These are phyloP conservation scores for Lordiphosa clarofinis DNA, from an alignment of 1,140 invertebrate species.

Conservation along the genomic window DNA sequence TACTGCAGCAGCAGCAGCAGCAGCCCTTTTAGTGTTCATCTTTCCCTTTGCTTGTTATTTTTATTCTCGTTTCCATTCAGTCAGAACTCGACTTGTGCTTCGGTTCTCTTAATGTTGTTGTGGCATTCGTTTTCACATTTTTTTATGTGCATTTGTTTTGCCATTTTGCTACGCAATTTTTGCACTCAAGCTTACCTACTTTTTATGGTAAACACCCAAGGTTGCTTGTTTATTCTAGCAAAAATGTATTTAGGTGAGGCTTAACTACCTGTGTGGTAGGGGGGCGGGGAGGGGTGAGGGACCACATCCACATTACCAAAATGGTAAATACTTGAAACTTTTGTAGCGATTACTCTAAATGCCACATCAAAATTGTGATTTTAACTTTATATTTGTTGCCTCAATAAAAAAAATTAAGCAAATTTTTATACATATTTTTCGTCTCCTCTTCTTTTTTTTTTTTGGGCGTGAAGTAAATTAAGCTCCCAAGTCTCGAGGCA, in stretches of 20 bases:
- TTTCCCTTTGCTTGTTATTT: conserved; percentile 55
- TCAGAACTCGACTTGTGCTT: conserved; percentile 40
- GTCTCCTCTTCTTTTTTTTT: neutral
- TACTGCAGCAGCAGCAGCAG: conserved; percentile 3
- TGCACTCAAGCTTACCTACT: conserved; percentile 78
- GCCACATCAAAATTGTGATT: neutral
- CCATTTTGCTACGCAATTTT: conserved; percentile 65
- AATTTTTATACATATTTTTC: no score
- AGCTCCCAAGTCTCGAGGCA: conserved; percentile 10
- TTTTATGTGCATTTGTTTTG: conserved; percentile 70
- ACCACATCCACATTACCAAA: conserved; percentile 19
- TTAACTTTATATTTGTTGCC: neutral
- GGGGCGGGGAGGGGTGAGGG: conserved; percentile 4
- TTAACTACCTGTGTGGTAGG: conserved; percentile 55
- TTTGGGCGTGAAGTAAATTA: conserved; percentile 18
- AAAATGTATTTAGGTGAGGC: conserved; percentile 76
- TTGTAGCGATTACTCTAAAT: conserved; percentile 13
- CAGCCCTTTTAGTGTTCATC: conserved; percentile 19
- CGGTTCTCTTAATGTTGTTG: conserved; percentile 14
- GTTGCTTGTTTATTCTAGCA: conserved; percentile 77
- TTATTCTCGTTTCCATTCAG: conserved; percentile 64
- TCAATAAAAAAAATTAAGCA: no score
- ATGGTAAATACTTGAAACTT: conserved; percentile 31
- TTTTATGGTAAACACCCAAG: conserved; percentile 77
- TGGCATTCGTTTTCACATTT: conserved; percentile 62